Evolutionary conservation across 2,888 invertebrate species (phyloP), one percentile per base, ranked within the genome.

Genomic region (Amiota communis): DNA sequence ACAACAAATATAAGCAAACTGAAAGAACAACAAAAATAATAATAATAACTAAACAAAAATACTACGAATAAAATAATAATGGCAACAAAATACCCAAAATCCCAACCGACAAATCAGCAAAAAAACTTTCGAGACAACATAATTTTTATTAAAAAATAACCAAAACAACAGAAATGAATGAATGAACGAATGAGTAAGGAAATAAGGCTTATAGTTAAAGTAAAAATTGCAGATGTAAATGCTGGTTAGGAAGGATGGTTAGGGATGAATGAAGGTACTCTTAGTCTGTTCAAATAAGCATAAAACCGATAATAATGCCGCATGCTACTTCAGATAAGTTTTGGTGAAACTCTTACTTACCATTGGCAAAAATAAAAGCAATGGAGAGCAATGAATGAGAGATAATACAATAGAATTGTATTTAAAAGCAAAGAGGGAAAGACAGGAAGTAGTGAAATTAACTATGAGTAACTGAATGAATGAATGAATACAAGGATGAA

Each of bases 121-220:
- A 36, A 64, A 64, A 64, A 64, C 64, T 64, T 64, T 64, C 64
- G 64, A 64, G 64, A 64, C 64, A 64, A 64, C 47, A 47, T 47
- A 64, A 64, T 64, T 64, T 64, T 46, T 64, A 36, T 64, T 9
- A 47, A 64, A 47, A 64, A 61, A 61, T 20, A 61, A 61, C 12
- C 15, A 51, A 51, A n/a, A 51, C 53, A 51, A 51, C 1, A 4
- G 36, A 36, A 36, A 36, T 36, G 36, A 36, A 36, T 36, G 36
- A 36, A 36, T 36, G 36, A 36, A 36, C 3, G 36, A 36, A 36
- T 36, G 36, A 36, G 6, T 36, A 12, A 15, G 20, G 20, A 17
- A 59, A 59, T 10, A 59, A 59, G 59, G 48, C 65, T 63, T 63
- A 12, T 2, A 36, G 8, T 36, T 36, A 36, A 36, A 36, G 13